These are phyloP conservation scores for Apolygus lucorum DNA, from an alignment of 1,140 invertebrate genomes.

Conservation along the genomic window DNA sequence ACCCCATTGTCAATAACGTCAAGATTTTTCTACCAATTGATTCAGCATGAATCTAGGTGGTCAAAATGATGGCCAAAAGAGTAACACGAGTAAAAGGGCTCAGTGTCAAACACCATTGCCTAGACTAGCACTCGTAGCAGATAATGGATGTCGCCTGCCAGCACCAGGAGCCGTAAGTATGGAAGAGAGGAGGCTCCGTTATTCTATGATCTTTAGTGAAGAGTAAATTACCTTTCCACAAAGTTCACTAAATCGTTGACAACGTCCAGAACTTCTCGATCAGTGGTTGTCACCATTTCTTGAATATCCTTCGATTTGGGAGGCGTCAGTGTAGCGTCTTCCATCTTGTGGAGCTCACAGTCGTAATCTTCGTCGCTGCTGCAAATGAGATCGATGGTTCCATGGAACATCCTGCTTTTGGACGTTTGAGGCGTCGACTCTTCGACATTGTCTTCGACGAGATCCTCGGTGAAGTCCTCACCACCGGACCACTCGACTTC, in stretches of 20 bases:
- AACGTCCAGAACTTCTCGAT: background rate
- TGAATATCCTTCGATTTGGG: background rate
- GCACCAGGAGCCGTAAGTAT: background rate
- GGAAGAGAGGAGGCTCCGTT: background rate
- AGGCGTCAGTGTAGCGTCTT: background rate
- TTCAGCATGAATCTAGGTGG: no score
- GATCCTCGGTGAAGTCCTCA: background rate
- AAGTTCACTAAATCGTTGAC: background rate
- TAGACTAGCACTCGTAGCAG: background rate
- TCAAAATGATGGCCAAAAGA: no score
- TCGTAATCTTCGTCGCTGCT: background rate
- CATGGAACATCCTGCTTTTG: no score
- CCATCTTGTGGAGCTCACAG: background rate
- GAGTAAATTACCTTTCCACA: background rate
- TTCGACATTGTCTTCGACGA: background rate
- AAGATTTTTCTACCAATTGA: no score
- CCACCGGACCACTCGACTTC: background rate
- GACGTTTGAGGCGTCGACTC: no score
- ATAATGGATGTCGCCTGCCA: background rate
- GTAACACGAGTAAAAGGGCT: background rate
- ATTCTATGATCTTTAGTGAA: background rate
- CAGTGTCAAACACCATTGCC: background rate
- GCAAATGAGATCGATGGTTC: background rate
- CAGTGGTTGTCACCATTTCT: background rate
- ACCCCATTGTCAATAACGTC: no score